A percentile compares a stretch with the other conserved stretches of the same genome.
Evolutionary conservation across 35 echinoderm and acorn worm species (phyloP).

Genomic region (Heliocidaris tuberculata): DNA sequence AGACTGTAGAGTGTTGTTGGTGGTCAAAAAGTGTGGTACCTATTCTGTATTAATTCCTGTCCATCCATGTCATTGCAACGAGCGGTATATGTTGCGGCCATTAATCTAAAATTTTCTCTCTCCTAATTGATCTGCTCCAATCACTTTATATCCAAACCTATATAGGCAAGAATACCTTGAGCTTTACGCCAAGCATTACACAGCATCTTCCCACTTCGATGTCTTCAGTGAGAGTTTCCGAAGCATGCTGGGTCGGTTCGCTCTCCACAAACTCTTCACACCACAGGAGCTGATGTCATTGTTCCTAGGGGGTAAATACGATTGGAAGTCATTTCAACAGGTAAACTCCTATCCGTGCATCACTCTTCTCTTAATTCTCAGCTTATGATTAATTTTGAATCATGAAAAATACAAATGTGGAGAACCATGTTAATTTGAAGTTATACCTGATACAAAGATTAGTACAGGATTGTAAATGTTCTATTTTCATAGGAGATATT

Average conservation of each 20-base stretch:
- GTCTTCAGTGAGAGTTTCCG: background rate
- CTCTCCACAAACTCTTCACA: background rate
- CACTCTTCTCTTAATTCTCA: too few relatives aligned
- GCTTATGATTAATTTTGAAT: too few relatives aligned
- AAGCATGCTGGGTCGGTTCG: background rate
- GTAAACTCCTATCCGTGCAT: background rate
- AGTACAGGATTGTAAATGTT: too few relatives aligned
- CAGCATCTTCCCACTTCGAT: background rate
- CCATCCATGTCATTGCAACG: background rate
- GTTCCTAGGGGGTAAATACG: background rate
- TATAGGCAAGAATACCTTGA: background rate
- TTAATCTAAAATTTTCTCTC: background rate
- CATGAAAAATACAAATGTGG: too few relatives aligned
- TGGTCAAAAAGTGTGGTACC: too few relatives aligned
- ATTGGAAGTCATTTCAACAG: background rate
- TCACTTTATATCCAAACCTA: background rate
- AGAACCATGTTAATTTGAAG: too few relatives aligned
- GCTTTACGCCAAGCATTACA: slow-evolving; percentile 1
- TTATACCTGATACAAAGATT: too few relatives aligned
- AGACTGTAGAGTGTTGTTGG: too few relatives aligned
- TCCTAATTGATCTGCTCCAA: background rate
- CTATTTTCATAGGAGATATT: too few relatives aligned
- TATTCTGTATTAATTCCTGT: too few relatives aligned
- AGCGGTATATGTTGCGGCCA: background rate
- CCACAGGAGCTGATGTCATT: background rate